A percentile compares a stretch with the other conserved stretches of the same genome.
These are phyloP conservation scores for Thecophora atra DNA, from an alignment of 2,888 invertebrate species.

Conservation along the genomic window DNA sequence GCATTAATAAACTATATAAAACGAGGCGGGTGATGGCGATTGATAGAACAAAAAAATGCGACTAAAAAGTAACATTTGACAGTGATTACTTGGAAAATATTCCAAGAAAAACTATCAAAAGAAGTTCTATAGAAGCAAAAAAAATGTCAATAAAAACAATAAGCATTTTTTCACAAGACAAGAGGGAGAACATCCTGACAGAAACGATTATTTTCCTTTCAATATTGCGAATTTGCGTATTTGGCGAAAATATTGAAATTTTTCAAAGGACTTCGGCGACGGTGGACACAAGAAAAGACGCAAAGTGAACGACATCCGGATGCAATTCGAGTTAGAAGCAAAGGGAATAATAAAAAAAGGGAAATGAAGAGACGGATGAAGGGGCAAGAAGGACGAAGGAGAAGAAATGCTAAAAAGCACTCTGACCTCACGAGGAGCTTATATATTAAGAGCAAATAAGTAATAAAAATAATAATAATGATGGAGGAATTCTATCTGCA, in stretches of 20 bases:
- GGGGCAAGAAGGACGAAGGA: neutral
- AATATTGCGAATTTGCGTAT: conserved; percentile 30
- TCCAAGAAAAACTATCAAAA: conserved; percentile 13
- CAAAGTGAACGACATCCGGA: conserved; percentile 41
- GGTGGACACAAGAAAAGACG: conserved; percentile 30
- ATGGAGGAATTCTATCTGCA: conserved; percentile 42
- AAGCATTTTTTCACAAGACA: conserved; percentile 16
- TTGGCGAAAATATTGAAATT: conserved; percentile 35
- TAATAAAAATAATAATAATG: conserved; percentile 52
- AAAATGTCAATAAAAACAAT: conserved; percentile 9
- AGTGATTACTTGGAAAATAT: conserved; percentile 34
- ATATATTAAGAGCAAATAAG: conserved; percentile 51
- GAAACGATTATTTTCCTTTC: conserved; percentile 15
- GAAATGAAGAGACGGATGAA: neutral
- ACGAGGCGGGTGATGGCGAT: neutral
- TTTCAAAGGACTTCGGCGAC: conserved; percentile 24
- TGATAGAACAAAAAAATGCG: neutral
- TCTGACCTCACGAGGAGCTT: conserved; percentile 13
- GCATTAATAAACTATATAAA: conserved; percentile 33
- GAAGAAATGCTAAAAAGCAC: neutral
- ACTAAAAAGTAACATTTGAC: conserved; percentile 30
- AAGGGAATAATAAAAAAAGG: neutral
- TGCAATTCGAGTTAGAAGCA: neutral
- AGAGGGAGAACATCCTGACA: conserved; percentile 26
- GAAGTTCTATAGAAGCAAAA: neutral